phyloP scores from a whole-genome alignment of 2,797 vertebrate species.

The Podarcis siculus region DNA sequence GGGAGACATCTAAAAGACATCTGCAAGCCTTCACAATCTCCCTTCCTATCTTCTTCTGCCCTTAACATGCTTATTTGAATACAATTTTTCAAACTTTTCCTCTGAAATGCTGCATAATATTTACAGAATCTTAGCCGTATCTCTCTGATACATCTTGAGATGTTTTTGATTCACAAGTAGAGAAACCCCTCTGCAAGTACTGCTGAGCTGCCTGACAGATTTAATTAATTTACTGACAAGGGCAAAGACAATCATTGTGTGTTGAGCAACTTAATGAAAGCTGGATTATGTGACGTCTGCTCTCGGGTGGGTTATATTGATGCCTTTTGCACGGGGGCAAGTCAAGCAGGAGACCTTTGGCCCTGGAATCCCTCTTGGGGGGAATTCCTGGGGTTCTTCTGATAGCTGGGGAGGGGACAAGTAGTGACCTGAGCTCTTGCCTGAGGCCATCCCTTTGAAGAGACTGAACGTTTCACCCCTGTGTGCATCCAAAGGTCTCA shows the following conservation, averaged over 20 bases:
- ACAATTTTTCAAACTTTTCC: not conserved
- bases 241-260: not conserved
- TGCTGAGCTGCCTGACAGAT: not conserved
- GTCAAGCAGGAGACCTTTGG: not conserved
- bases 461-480: not conserved
- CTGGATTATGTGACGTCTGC: not conserved
- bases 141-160: not conserved
- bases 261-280: not conserved
- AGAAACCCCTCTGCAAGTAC: not conserved
- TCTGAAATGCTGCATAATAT: not conserved
- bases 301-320: not conserved
- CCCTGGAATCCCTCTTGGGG: fast-evolving
- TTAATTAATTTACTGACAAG: not conserved
- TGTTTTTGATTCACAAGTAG: not conserved
- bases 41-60: not conserved
- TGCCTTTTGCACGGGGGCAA: not conserved
- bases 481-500: not conserved
- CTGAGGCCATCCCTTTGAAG: not conserved
- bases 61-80: not conserved
- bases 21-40: not conserved
- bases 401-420: not conserved
- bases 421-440: not conserved
- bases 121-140: not conserved
- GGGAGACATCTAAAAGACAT: not conserved
- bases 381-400: not conserved